phyloP scores from a whole-genome alignment of 2,888 invertebrate species.

The Apoderus coryli region DNA sequence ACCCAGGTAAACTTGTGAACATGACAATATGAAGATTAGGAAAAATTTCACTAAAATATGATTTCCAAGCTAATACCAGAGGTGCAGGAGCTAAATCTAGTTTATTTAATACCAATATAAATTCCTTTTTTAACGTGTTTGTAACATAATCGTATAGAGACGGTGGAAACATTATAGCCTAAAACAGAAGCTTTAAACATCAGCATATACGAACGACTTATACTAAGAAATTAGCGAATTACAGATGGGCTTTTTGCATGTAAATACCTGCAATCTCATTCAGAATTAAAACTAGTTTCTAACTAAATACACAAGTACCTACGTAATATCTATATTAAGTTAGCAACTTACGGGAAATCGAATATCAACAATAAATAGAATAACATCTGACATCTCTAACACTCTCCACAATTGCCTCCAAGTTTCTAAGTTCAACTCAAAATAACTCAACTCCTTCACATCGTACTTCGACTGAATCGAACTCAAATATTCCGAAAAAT shows the following conservation, averaged over 20 bases:
- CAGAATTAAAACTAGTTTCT: too few relatives aligned
- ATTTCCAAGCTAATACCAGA: conserved; percentile 75
- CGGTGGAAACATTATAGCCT: conserved; percentile 79
- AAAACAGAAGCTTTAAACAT: too few relatives aligned
- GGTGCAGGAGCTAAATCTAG: conserved; percentile 74
- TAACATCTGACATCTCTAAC: conserved; percentile 81
- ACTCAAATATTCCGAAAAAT: conserved; percentile 57
- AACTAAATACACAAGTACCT: too few relatives aligned
- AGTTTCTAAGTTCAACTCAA: conserved; percentile 88
- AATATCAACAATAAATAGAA: conserved; percentile 79
- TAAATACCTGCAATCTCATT: not conserved
- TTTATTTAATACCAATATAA: conserved; percentile 84
- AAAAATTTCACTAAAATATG: conserved; percentile 57
- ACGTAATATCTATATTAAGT: too few relatives aligned
- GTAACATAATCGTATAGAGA: conserved; percentile 70
- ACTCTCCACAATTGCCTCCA: conserved; percentile 96
- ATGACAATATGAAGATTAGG: conserved; percentile 61
- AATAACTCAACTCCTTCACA: conserved; percentile 60
- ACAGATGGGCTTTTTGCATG: not conserved
- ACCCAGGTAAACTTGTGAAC: conserved; percentile 71
- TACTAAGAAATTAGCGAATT: not conserved
- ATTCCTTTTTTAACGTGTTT: conserved; percentile 58
- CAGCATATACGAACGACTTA: too few relatives aligned
- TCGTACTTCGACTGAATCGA: conserved; percentile 46
- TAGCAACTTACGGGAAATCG: conserved; percentile 61